Evolutionary conservation across 2,888 invertebrate genomes (phyloP).

Genomic region (Meliscaeva auricollis): DNA sequence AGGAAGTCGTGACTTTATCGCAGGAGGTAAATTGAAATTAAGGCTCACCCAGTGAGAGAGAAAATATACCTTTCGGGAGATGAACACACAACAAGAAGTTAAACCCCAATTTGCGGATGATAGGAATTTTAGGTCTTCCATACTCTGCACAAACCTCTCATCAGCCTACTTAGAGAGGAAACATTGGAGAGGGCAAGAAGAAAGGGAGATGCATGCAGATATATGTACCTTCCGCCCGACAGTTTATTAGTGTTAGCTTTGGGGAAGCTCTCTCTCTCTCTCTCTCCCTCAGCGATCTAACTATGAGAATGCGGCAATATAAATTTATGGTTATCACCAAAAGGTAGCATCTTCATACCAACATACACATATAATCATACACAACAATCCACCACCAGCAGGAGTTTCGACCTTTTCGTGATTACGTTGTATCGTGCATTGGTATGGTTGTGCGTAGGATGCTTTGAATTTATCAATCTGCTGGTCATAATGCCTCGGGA

Average conservation of each 20-base stretch:
- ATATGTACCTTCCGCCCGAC: slow-evolving; percentile 21
- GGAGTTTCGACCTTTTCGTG: slow-evolving; percentile 53
- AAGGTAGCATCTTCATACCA: slow-evolving; percentile 49
- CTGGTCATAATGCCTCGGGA: slow-evolving; percentile 58
- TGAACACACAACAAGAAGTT: slow-evolving; percentile 47
- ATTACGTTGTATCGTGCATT: slow-evolving; percentile 29
- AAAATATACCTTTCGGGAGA: slow-evolving; percentile 18
- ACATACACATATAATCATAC: background rate
- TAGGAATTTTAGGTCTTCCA: slow-evolving; percentile 60
- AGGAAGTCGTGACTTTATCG: slow-evolving; percentile 73
- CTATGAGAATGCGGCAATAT: slow-evolving; percentile 66
- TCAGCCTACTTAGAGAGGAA: slow-evolving; percentile 47
- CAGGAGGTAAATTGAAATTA: slow-evolving; percentile 72
- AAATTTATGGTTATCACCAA: slow-evolving; percentile 64
- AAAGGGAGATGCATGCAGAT: background rate
- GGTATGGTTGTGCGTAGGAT: slow-evolving; percentile 47
- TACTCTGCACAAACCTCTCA: slow-evolving; percentile 29
- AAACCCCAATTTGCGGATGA: slow-evolving; percentile 71
- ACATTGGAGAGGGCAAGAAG: background rate
- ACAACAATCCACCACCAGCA: background rate
- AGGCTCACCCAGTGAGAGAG: slow-evolving; percentile 41
- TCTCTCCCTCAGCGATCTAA: background rate
- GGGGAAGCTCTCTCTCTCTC: slow-evolving; percentile 27
- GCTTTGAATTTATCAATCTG: slow-evolving; percentile 67
- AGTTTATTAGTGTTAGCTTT: slow-evolving; percentile 54